Conservation (phyloP, 2,797 vertebrate genomes). For the Pyrocephalus nanus region DNA sequence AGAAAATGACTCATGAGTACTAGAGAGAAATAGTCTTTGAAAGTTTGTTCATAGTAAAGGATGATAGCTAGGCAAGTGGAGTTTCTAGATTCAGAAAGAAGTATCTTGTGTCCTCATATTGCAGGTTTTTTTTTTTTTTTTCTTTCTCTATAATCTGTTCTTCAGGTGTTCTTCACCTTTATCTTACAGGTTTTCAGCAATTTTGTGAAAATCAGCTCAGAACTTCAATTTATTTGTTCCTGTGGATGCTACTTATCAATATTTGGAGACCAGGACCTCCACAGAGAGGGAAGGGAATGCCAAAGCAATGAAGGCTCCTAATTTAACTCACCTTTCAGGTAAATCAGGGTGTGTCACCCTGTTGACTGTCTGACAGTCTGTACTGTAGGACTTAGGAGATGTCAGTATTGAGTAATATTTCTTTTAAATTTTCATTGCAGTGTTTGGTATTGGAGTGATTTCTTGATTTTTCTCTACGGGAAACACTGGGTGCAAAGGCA, state of each 20-base stretch:
- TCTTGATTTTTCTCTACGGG: neutral
- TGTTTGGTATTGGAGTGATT: neutral
- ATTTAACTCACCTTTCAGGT: neutral
- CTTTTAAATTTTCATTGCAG: neutral
- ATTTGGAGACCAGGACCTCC: neutral
- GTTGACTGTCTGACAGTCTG: neutral
- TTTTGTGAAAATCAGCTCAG: neutral
- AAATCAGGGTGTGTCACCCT: neutral
- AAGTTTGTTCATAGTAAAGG: slow-evolving; percentile 37
- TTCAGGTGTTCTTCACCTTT: slow-evolving; percentile 37
- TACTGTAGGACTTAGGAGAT: neutral
- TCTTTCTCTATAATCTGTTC: neutral
- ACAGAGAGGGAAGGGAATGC: neutral
- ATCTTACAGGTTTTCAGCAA: slow-evolving; percentile 4
- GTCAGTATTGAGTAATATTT: neutral
- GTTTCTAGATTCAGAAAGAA: slow-evolving; percentile 27
- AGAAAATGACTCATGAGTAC: slow-evolving; percentile 60
- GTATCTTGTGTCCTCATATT: neutral
- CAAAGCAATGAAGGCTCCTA: fast-evolving
- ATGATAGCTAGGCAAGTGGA: slow-evolving; percentile 35
- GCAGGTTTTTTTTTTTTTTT: neutral
- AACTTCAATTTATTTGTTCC: neutral
- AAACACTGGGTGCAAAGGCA: neutral
- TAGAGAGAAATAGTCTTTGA: slow-evolving; percentile 51
- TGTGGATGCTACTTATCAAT: neutral